These are phyloP conservation scores for Heliconius ismenius DNA, from an alignment of 2,888 invertebrate genomes.

Conservation along the genomic window DNA sequence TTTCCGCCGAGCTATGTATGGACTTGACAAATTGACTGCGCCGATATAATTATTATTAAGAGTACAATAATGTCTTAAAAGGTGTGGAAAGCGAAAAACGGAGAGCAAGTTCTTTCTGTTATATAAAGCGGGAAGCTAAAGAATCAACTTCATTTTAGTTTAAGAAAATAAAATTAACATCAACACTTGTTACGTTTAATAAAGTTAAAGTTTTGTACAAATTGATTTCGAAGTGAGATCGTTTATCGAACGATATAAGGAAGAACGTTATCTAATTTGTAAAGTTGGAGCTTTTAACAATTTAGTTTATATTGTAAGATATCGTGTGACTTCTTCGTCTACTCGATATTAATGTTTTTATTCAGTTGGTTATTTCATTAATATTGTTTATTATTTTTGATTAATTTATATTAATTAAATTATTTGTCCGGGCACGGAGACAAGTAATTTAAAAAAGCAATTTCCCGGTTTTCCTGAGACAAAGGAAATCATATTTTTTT, in stretches of 20 bases:
- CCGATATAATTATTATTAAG: background rate
- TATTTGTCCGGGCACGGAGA: too few species aligned
- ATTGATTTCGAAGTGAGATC: background rate
- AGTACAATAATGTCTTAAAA: background rate
- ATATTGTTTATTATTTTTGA: too few species aligned
- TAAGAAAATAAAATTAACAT: background rate
- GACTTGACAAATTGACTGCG: background rate
- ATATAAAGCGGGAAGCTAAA: background rate
- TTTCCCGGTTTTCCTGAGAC: too few species aligned
- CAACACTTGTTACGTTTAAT: background rate
- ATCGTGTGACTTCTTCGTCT: background rate
- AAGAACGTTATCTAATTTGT: background rate
- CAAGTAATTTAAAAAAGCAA: too few species aligned
- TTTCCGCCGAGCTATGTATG: too few species aligned
- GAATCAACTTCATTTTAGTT: background rate
- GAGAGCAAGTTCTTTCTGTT: too few species aligned
- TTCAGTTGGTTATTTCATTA: background rate
- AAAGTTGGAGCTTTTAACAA: constrained; percentile 4
- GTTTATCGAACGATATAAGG: background rate
- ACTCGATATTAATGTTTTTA: background rate
- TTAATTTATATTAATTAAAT: too few species aligned
- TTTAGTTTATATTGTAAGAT: background rate
- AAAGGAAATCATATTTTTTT: too few species aligned
- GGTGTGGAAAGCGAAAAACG: too few species aligned
- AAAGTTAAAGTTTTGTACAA: background rate